A percentile compares a stretch with the other conserved stretches of the same genome.
Conservation (phyloP, 35 echinoderm and acorn worm genomes). For the Apostichopus parvimensis region DNA sequence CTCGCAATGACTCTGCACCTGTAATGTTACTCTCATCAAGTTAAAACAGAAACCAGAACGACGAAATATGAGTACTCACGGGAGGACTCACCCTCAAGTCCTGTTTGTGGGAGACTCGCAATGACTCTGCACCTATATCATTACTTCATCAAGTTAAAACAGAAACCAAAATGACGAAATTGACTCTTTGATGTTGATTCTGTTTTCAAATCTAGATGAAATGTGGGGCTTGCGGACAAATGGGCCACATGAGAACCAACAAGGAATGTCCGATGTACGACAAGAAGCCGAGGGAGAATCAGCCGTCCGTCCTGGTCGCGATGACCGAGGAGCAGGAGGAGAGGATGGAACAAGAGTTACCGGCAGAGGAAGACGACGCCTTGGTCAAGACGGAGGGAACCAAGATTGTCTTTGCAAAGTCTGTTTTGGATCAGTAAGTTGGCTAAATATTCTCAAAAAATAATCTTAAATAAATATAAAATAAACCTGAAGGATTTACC, state of each 20-base stretch:
- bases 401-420: conserved; percentile 87
- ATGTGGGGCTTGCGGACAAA: conserved; percentile 92
- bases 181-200: not conserved
- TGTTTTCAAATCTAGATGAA: conserved; percentile 71
- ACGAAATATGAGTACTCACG: too few species aligned
- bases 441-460: too few species aligned
- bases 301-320: conserved; percentile 75
- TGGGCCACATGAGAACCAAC: conserved; percentile 94
- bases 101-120: too few species aligned
- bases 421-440: conserved; percentile 90
- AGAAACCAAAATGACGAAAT: too few species aligned
- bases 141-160: too few species aligned
- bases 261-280: conserved; percentile 95
- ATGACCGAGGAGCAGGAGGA: conserved; percentile 98
- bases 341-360: conserved; percentile 66
- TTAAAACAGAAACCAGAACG: too few species aligned
- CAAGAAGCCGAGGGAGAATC: conserved; percentile 70
- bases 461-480: too few species aligned
- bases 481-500: too few species aligned
- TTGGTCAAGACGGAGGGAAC: conserved; percentile 98
- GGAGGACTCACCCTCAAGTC: too few species aligned
- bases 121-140: too few species aligned
- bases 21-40: too few species aligned
- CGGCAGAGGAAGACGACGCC: conserved; percentile 78
- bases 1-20: too few species aligned